Percentiles rank a stretch among this genome's conserved stretches.
Evolutionary conservation across 1,140 invertebrate genomes (phyloP).

Genomic region (Drosophila santomea): DNA sequence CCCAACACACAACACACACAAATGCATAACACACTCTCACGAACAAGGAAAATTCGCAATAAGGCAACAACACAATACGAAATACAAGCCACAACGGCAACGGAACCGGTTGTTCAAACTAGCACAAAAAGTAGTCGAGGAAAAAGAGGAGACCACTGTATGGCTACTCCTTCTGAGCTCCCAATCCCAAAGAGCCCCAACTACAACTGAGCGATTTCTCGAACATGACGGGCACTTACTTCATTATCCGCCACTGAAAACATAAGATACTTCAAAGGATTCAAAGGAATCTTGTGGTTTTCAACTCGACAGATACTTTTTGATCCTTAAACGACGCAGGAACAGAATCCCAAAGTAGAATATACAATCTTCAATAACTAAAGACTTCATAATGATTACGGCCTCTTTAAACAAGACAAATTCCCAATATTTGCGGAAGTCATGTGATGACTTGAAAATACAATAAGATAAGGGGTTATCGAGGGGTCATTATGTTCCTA

Average conservation of each 20-base stretch:
- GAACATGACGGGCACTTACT: no score
- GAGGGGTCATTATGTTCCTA: not conserved
- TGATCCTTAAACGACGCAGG: no score
- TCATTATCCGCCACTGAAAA: not conserved
- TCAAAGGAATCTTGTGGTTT: no score
- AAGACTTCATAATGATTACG: no score
- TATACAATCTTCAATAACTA: no score
- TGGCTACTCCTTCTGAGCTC: conserved; percentile 41
- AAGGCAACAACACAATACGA: conserved; percentile 17
- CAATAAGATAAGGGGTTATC: no score
- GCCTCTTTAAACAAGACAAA: no score
- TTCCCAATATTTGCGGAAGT: no score
- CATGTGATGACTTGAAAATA: no score
- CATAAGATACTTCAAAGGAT: no score
- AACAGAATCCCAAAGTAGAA: no score
- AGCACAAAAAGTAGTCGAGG: conserved; percentile 78
- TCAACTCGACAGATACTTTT: no score
- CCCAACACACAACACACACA: conserved; percentile 3
- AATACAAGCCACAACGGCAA: conserved; percentile 40
- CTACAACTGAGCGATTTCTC: not conserved
- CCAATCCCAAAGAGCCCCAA: conserved; percentile 12
- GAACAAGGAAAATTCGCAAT: conserved; percentile 68
- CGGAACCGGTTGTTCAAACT: conserved; percentile 67
- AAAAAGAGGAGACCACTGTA: conserved; percentile 45
- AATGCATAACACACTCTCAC: conserved; percentile 15